These are phyloP conservation scores for Eupithecia insigniata DNA, from an alignment of 2,888 invertebrate species.

Conservation along the genomic window DNA sequence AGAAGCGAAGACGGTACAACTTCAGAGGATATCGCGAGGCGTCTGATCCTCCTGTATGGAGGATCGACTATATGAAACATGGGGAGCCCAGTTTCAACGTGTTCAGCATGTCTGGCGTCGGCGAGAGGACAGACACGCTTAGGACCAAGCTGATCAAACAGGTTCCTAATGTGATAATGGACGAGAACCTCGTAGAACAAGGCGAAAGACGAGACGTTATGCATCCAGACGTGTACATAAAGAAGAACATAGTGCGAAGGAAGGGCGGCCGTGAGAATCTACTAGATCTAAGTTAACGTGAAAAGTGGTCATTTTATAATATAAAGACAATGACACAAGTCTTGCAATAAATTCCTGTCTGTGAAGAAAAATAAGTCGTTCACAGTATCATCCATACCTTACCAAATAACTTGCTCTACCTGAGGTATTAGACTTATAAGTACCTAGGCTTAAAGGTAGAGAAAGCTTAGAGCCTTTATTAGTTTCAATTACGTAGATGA, in stretches of 20 bases:
- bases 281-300: not conserved
- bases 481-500: no score
- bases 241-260: constrained; percentile 59
- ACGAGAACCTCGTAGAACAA: constrained; percentile 56
- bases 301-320: not conserved
- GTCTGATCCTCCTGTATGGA: constrained; percentile 65
- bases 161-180: constrained; percentile 57
- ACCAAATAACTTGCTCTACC: no score
- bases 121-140: constrained; percentile 50
- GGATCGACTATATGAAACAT: constrained; percentile 76
- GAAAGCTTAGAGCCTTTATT: no score
- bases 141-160: constrained; percentile 64
- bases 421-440: no score
- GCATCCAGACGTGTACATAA: constrained; percentile 73
- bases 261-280: constrained; percentile 42
- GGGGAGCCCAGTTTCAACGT: constrained; percentile 67
- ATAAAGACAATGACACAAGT: not conserved
- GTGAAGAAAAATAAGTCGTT: not conserved
- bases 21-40: constrained; percentile 58
- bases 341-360: not conserved
- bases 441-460: no score
- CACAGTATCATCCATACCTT: no score
- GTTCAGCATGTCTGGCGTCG: constrained; percentile 40
- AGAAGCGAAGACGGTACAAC: constrained; percentile 52
- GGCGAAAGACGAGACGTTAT: constrained; percentile 61